Evolutionary conservation across 2,888 invertebrate species (phyloP), one percentile per base, ranked within the genome.

Genomic region (Eristalinus sepulchralis): DNA sequence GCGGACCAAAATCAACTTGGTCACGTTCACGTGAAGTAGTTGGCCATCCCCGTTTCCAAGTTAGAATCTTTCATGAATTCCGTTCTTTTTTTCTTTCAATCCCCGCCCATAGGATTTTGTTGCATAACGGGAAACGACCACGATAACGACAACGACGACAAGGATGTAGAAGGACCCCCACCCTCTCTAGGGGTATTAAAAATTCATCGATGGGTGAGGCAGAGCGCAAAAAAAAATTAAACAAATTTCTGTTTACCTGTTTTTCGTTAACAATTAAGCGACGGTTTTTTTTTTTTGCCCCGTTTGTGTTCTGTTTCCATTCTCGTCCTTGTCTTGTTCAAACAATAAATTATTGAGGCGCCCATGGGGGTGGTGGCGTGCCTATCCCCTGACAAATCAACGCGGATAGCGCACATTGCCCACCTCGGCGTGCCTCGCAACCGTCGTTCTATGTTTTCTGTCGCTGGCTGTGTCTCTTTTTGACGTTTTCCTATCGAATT

Each of bases 341-440:
- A 80, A 81, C 68, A 81, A 81, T 85, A 77, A 81, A 85, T 85
- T 81, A 85, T 81, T 81, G 77, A 85, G 80, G 72, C 24, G 6
- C 55, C 77, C 59, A 66, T 11, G 62, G 59, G 53, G n/a, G 36
- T 27, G 27, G 39, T 33, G 39, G 57, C 53, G 4, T 33, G 31
- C 68, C 66, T 47, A 60, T 80, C 84, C 72, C 81, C 63, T 59
- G 85, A 59, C 75, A 77, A 85, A 85, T 77, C 80, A 80, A 66
- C 57, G 67, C 22, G 72, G 8, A 17, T 2, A 47, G 17, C n/a
- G 17, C 47, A n/a, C 47, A 17, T 17, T 3, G 39, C 17, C 36
- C 13, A 39, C 36, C 13, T 39, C 36, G 3, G 36, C 11, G 31
- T 31, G 6, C 31, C 31, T 31, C 31, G 6, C 2, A 31, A 6